Evolutionary conservation across 2,888 invertebrate genomes (phyloP).

Genomic region (Hydrotaea cyrtoneurina): DNA sequence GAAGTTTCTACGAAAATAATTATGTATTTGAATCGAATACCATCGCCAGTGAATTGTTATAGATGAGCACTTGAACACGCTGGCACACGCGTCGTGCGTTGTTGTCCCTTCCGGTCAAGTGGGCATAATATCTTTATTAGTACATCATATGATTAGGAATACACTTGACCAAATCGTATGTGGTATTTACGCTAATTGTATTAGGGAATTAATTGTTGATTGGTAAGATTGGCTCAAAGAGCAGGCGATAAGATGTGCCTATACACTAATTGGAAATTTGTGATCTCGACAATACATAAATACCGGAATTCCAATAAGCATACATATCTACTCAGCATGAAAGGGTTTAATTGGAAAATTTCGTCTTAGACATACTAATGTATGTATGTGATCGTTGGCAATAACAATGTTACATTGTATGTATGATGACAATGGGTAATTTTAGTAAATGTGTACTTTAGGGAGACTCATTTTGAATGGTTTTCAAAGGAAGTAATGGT

Average conservation of each 20-base stretch:
- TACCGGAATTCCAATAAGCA: too few relatives aligned
- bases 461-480: too few relatives aligned
- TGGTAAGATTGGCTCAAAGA: slow-evolving; percentile 12
- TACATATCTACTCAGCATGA: too few relatives aligned
- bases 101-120: not conserved
- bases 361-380: too few relatives aligned
- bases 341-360: too few relatives aligned
- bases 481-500: too few relatives aligned
- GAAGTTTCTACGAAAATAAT: slow-evolving; percentile 14
- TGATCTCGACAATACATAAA: not conserved
- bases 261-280: slow-evolving; percentile 21
- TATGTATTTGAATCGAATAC: slow-evolving; percentile 32
- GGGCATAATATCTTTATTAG: slow-evolving; percentile 58
- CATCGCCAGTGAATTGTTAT: not conserved
- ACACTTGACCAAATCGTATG: slow-evolving; percentile 26
- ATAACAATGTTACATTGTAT: too few relatives aligned
- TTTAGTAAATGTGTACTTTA: too few relatives aligned
- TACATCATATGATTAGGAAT: slow-evolving; percentile 21
- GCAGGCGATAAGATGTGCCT: slow-evolving; percentile 21
- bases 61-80: not conserved
- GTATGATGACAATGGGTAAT: too few relatives aligned
- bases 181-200: slow-evolving; percentile 35
- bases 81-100: not conserved
- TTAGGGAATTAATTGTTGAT: slow-evolving; percentile 35
- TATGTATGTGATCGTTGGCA: too few relatives aligned